Evolutionary conservation across 64 coral and sea anemone genomes (phyloP).

Genomic region (Exaiptasia diaphana): DNA sequence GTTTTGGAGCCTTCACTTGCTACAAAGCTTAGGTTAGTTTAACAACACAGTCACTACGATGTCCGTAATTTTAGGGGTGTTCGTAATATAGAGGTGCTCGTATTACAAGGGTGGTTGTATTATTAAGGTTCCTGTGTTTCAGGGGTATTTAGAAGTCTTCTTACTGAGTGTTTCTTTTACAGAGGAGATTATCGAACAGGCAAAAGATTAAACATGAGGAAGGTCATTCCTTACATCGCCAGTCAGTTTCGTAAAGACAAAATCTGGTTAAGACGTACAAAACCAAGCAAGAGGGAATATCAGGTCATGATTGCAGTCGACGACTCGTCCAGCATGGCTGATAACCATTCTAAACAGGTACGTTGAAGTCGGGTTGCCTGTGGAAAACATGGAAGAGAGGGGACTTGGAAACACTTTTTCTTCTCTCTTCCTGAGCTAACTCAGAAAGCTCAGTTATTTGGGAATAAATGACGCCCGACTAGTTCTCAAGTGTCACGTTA

Average conservation of each 20-base stretch:
- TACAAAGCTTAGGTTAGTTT: conserved; percentile 83
- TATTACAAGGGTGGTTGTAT: too few species aligned
- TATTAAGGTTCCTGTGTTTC: too few species aligned
- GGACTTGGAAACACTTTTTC: background rate
- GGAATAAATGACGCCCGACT: background rate
- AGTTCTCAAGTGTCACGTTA: background rate
- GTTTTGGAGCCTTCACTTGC: conserved; percentile 90
- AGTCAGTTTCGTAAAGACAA: conserved; percentile 98
- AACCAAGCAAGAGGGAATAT: conserved; percentile 90
- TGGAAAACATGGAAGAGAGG: background rate
- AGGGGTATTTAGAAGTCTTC: too few species aligned
- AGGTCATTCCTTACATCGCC: conserved; percentile 98
- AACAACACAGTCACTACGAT: too few species aligned
- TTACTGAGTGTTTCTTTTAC: too few species aligned
- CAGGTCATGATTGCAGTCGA: conserved; percentile 95
- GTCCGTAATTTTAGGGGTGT: too few species aligned
- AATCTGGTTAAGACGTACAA: conserved; percentile 93
- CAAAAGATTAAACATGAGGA: conserved; percentile 91
- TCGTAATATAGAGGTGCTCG: too few species aligned
- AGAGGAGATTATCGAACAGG: conserved; percentile 97
- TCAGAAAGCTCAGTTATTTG: too few species aligned
- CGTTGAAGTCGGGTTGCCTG: background rate
- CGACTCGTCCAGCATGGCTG: conserved; percentile 96
- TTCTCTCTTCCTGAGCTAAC: background rate
- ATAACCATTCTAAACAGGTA: conserved; percentile 99